These are phyloP conservation scores for Pedionomus torquatus DNA, from an alignment of 2,113 vertebrate genomes.

Conservation along the genomic window DNA sequence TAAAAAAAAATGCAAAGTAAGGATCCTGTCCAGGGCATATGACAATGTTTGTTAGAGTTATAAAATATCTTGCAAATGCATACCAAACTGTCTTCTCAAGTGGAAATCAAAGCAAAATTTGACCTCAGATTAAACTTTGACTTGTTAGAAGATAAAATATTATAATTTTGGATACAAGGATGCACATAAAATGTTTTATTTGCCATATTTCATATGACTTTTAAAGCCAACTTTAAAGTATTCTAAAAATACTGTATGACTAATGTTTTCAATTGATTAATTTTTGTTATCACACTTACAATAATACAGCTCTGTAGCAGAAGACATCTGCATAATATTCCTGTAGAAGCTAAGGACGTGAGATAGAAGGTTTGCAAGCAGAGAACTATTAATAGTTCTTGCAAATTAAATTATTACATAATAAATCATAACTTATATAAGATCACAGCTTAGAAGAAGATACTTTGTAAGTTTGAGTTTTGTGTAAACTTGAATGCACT, in stretches of 20 bases:
- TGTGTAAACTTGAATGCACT: neutral
- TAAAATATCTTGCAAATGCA: neutral
- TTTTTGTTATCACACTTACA: neutral
- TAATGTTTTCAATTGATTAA: neutral
- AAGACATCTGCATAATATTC: neutral
- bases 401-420: neutral
- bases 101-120: neutral
- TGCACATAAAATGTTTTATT: neutral
- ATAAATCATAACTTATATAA: neutral
- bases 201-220: neutral
- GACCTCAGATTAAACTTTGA: neutral
- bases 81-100: neutral
- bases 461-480: neutral
- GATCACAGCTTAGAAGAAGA: neutral
- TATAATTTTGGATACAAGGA: neutral
- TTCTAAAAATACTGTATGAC: neutral
- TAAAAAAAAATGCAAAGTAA: neutral
- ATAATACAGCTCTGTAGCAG: neutral
- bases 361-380: neutral
- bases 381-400: neutral
- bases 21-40: neutral
- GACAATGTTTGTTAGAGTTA: neutral
- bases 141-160: neutral
- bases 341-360: neutral
- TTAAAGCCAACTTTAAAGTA: neutral